These are phyloP conservation scores for Drymonia ruficornis DNA, from an alignment of 2,888 invertebrate species.

Conservation along the genomic window DNA sequence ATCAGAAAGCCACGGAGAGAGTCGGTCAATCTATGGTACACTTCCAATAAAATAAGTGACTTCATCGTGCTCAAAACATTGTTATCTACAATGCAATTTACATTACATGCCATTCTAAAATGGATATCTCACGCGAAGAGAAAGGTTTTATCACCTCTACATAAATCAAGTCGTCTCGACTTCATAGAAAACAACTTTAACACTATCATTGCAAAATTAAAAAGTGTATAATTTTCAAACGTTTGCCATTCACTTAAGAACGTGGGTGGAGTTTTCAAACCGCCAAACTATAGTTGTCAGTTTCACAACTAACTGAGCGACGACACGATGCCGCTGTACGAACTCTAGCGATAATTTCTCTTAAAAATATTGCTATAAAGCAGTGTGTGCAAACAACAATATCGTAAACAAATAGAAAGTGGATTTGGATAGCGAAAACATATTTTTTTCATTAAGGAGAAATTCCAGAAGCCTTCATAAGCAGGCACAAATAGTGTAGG, in stretches of 20 bases:
- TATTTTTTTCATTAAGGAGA: background rate
- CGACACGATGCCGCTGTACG: constrained; percentile 20
- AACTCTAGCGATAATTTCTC: constrained; percentile 37
- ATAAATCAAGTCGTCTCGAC: constrained; percentile 38
- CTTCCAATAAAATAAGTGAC: constrained; percentile 19
- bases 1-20: constrained; percentile 18
- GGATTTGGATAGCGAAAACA: constrained; percentile 17
- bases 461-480: background rate
- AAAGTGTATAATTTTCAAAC: constrained; percentile 12
- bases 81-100: constrained; percentile 39
- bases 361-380: constrained; percentile 38
- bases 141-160: constrained; percentile 42
- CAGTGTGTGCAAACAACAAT: constrained; percentile 35
- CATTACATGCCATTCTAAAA: constrained; percentile 36
- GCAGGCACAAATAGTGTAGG: background rate
- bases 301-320: constrained; percentile 17
- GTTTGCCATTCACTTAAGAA: constrained; percentile 8
- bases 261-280: background rate
- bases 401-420: constrained; percentile 57
- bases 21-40: constrained; percentile 9
- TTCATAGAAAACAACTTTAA: constrained; percentile 16
- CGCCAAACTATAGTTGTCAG: constrained; percentile 1
- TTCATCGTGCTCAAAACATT: constrained; percentile 30
- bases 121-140: constrained; percentile 40
- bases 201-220: constrained; percentile 12